phyloP scores from a whole-genome alignment of 53 echinoderm and acorn worm genomes.

The Patiria pectinifera region DNA sequence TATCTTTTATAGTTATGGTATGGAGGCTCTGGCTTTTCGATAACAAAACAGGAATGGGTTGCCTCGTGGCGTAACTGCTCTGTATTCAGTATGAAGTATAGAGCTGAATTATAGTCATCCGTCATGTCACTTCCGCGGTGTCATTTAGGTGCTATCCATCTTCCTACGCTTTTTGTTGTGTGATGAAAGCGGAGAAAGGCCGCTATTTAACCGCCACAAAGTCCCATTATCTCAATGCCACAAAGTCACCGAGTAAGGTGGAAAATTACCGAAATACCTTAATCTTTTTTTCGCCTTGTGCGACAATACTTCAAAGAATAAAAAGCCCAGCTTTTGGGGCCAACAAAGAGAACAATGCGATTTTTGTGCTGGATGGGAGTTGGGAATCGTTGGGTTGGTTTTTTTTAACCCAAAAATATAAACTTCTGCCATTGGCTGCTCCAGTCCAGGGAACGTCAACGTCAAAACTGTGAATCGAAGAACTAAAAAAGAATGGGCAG shows the following conservation, averaged over 20 bases:
- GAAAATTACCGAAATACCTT: constrained; percentile 60
- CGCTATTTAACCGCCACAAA: constrained; percentile 24
- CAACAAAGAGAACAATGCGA: constrained; percentile 47
- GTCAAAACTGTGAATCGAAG: constrained; percentile 1
- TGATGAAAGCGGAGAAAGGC: constrained; percentile 3
- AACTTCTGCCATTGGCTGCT: constrained; percentile 44
- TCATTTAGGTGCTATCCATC: constrained; percentile 39
- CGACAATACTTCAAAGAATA: constrained; percentile 36
- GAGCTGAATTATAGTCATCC: constrained; percentile 7
- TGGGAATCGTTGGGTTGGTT: not conserved
- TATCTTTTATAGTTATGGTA: not conserved
- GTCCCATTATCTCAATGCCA: constrained; percentile 30
- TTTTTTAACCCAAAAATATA: not conserved
- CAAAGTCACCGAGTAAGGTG: constrained; percentile 62
- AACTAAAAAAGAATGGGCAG: not conserved
- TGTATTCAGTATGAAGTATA: constrained; percentile 32
- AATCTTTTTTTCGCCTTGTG: constrained; percentile 47
- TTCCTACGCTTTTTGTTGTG: constrained; percentile 20
- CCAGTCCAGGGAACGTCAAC: constrained; percentile 28
- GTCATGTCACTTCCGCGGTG: constrained; percentile 39
- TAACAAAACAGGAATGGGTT: not conserved
- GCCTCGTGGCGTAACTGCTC: constrained; percentile 44
- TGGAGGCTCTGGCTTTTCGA: not conserved
- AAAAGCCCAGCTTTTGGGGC: constrained; percentile 18
- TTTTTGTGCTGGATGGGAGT: constrained; percentile 33